Base-by-base conservation (phyloP, 2,888 invertebrate species). In the Macaria liturata region DNA sequence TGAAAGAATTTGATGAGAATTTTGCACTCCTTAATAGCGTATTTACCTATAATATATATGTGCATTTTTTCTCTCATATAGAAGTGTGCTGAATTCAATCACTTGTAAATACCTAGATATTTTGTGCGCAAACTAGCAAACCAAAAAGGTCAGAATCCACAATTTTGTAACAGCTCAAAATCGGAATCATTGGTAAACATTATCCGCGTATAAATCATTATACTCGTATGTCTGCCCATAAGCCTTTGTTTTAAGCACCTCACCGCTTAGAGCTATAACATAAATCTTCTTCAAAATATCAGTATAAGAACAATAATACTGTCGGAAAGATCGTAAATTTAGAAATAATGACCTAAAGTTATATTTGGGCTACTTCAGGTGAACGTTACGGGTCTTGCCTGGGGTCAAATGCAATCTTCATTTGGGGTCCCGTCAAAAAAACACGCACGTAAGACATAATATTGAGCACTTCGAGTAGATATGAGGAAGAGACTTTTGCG, bases 361-460 rank as follows among this genome's bases (percentile, higher is more conserved):
- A 78, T 74, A 72, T 73, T 75, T 80, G 80, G 69, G 91, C 91
- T 91, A 84, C 91, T 85, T 91, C 90, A 91, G 89, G 74, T 88
- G 83, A 78, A 83, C 83, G 90, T 88, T 88, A 88, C 90, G 86
- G 66, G 59, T 62, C 60, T 56, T 58, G 78, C 86, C 79, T 62
- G 48, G 64, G 83, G 86, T 80, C 67, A 64, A 79, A 80, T 74
- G 85, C 84, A 87, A 91, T 91, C 89, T 89, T 87, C 88, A 90
- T 90, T 90, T 88, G 66, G 46, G 40, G 45, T 8, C 46, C 45
- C 50, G 39, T 46, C 37, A 51, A 7, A 20, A 49, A n/a, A 42
- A 49, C 53, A 49, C 46, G 54, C 58, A 54, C 20, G 20, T 1
- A 20, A 20, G 20, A 20, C 20, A 20, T 20, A 20, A 20, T 20